phyloP scores from a whole-genome alignment of 2,888 invertebrate genomes.

The Poecilobothrus nobilitatus region DNA sequence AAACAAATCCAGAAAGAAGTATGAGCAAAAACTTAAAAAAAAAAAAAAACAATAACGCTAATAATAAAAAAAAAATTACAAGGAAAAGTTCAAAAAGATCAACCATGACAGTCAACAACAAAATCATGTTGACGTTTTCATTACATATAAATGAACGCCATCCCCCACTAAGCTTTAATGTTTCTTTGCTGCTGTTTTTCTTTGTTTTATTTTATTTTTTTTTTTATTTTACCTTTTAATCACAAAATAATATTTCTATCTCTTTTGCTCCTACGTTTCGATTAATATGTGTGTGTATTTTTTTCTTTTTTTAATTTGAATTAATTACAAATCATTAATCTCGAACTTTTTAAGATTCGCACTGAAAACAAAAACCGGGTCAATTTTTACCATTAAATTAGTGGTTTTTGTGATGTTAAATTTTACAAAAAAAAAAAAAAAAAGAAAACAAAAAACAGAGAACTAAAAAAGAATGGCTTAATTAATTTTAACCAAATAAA shows the following conservation, averaged over 20 bases:
- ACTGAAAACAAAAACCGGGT: not conserved
- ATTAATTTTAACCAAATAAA: not conserved
- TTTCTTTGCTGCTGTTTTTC: not conserved
- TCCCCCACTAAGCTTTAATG: not conserved
- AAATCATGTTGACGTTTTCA: not conserved
- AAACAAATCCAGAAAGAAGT: too few species aligned
- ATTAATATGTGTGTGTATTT: too few species aligned
- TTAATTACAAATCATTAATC: not conserved
- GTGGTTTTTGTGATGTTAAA: too few species aligned
- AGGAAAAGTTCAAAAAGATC: not conserved
- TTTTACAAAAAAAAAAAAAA: not conserved
- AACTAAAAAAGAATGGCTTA: not conserved
- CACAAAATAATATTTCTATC: too few species aligned
- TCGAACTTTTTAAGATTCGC: not conserved
- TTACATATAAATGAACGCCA: not conserved
- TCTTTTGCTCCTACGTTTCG: too few species aligned
- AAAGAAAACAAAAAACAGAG: not conserved
- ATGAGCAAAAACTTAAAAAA: not conserved
- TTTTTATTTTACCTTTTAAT: not conserved
- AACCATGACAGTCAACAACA: not conserved
- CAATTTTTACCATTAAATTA: not conserved
- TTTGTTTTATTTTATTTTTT: not conserved
- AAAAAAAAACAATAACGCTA: not conserved
- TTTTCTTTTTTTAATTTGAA: not conserved
- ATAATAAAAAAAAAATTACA: not conserved